Base-by-base conservation (phyloP, 2,888 invertebrate species). In the Rhogogaster chlorosoma region DNA sequence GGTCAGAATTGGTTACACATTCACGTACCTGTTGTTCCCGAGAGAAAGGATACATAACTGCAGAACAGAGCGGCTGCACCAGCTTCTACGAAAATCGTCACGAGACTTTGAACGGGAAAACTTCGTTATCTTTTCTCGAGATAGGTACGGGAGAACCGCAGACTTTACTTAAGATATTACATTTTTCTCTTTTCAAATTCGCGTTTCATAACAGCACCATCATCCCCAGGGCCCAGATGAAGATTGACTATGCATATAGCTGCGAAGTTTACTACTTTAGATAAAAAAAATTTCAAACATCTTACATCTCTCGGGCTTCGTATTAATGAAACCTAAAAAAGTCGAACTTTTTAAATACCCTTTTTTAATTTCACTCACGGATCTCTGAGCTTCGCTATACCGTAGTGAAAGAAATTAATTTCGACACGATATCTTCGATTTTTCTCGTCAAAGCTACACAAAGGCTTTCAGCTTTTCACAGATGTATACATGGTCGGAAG, bases 61-160 rank as follows among this genome's bases (percentile, higher is more conserved):
- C 15, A 53, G 53, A 53, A 7, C 9, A 36, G 18, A n/a, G 70
- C 32, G 38, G 7, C 22, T 18, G 22, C 7, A 38, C 22, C 3
- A 38, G 71, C 42, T 15, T 42, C 42, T 18, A 2, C 42, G 10
- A 22, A 42, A 0, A 38, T 10, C 42, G 29, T 67, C 67, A 22
- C 71, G 3, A 32, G 53, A 77, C 53, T 77, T 77, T 53, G n/a
- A 29, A 77, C 18, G 18, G 77, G 15, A n/a, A 53, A 77, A 26
- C 32, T 77, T 49, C 53, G 1, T 49, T 15, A 49, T 77, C 6
- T 53, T 53, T 22, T 18, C 18, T 32, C 15, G 29, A 53, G 77
- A 77, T 53, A 53, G 5, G n/a, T n/a, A n/a, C n/a, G 53, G n/a
- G 15, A 49, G 10, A 32, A 29, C 38, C 49, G 5, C 38, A 53